Evolutionary conservation across 53 echinoderm and acorn worm genomes (phyloP).

Genomic region (Zoroaster sp.): DNA sequence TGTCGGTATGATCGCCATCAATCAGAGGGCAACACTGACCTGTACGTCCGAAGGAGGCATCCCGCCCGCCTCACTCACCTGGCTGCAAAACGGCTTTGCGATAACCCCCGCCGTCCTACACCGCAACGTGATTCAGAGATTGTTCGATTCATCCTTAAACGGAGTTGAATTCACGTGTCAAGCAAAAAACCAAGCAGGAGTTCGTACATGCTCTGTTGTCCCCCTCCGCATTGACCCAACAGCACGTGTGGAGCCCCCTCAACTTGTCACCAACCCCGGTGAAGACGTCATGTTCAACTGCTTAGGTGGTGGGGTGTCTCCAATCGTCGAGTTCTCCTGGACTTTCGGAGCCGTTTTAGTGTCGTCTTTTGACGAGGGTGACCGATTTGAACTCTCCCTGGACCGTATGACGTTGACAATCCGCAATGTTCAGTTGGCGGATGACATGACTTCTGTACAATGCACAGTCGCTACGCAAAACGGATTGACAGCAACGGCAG

Average conservation of each 20-base stretch:
- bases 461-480: slow-evolving; percentile 58
- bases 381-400: slow-evolving; percentile 49
- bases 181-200: slow-evolving; percentile 37
- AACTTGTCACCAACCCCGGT: slow-evolving; percentile 18
- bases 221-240: slow-evolving; percentile 59
- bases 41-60: slow-evolving; percentile 69
- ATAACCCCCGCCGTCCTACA: slow-evolving; percentile 19
- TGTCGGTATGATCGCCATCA: slow-evolving; percentile 16
- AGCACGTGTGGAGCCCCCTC: slow-evolving; percentile 63
- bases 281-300: slow-evolving; percentile 53
- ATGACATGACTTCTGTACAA: slow-evolving; percentile 49
- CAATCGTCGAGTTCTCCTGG: slow-evolving; percentile 43
- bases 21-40: slow-evolving; percentile 41
- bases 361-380: background rate
- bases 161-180: slow-evolving; percentile 63
- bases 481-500: slow-evolving; percentile 53
- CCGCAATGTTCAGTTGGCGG: slow-evolving; percentile 35
- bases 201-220: slow-evolving; percentile 48
- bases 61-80: slow-evolving; percentile 67
- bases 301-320: slow-evolving; percentile 53
- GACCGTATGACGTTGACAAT: slow-evolving; percentile 55
- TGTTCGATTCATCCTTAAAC: slow-evolving; percentile 47
- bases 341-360: slow-evolving; percentile 44
- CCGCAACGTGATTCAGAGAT: slow-evolving; percentile 23
- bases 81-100: slow-evolving; percentile 26